Evolutionary conservation across 2,797 vertebrate genomes (phyloP), one percentile per base, ranked within the genome.

Genomic region (Thalassophryne amazonica): DNA sequence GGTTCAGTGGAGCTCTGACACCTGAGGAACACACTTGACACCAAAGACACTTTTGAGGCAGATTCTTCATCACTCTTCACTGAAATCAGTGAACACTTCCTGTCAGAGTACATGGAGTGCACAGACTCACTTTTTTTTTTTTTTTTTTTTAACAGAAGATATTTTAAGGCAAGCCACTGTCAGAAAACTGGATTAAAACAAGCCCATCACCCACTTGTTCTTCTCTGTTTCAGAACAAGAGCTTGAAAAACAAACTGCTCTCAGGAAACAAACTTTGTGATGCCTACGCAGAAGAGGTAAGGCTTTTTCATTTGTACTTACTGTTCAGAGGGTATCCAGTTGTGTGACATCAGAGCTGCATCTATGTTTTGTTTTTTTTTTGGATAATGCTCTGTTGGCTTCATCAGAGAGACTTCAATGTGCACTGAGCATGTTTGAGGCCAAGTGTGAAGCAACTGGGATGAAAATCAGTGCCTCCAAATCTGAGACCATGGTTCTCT

Each of bases 211-310:
- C 28, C 25, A 48, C 13, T 46, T 16, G 52, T 22, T 39, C 5
- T 32, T 53, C 52, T 36, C 13, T 61, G 54, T 78, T 81, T 64
- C 87, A 99, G 96, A 98, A 99, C 86, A 99, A 99, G 93, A 98
- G 97, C 83, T 85, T 99, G 86, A 99, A 98, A 90, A 98, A 85
- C 53, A 99, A 99, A 82, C 92, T 98, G 2, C 81, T 98, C 33
- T 98, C 96, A 1, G 96, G 96, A 81, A 94, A 89, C 78, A 99
- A 98, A 78, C 90, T 97, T 19, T 99, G 96, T 69, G 95, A 97
- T 7, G 92, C 96, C 68, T 95, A 95, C 3, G 93, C 95, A 67
- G 95, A 98, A 77, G 95, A 99, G 93, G 97, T 98, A 85, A 91
- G 92, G 11, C 12, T 47, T 48, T 65, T 60, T 12, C 66, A 40